Evolutionary conservation across 2,797 vertebrate genomes (phyloP).

Genomic region (Hipposideros larvatus): DNA sequence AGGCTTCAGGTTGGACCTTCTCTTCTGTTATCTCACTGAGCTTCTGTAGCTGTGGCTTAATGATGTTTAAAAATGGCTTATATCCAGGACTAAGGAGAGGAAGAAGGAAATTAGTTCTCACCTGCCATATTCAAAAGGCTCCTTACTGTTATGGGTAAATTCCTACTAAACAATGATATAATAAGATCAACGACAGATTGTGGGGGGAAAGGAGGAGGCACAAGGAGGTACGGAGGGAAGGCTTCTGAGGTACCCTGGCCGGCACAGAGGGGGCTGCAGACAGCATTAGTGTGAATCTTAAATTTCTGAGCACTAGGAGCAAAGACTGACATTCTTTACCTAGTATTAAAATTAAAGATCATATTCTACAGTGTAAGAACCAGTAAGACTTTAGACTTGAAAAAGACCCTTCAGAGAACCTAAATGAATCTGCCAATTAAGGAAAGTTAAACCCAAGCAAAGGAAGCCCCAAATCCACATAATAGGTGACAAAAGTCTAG

Average conservation of each 20-base stretch:
- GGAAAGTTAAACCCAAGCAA: conserved; percentile 18
- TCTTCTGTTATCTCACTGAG: conserved; percentile 92
- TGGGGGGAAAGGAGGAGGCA: background rate
- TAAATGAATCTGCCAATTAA: conserved; percentile 7
- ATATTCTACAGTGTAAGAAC: background rate
- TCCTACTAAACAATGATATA: background rate
- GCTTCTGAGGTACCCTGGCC: background rate
- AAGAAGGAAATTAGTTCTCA: conserved; percentile 49
- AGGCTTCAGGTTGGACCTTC: conserved; percentile 93
- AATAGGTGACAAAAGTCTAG: background rate
- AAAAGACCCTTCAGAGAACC: conserved; percentile 18
- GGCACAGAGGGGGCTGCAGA: background rate
- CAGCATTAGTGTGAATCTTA: background rate
- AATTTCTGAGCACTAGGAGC: background rate
- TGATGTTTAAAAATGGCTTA: conserved; percentile 96
- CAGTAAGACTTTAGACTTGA: background rate
- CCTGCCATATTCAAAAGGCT: background rate
- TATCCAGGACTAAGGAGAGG: conserved; percentile 93
- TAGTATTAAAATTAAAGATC: background rate
- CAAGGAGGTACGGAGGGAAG: background rate
- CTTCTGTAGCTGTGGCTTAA: conserved; percentile 96
- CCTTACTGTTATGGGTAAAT: background rate
- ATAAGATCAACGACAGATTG: background rate
- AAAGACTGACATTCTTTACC: conserved; percentile 1
- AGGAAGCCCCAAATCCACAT: background rate